Evolutionary conservation across 2,888 invertebrate genomes (phyloP).

Genomic region (Mythimna ferrago): DNA sequence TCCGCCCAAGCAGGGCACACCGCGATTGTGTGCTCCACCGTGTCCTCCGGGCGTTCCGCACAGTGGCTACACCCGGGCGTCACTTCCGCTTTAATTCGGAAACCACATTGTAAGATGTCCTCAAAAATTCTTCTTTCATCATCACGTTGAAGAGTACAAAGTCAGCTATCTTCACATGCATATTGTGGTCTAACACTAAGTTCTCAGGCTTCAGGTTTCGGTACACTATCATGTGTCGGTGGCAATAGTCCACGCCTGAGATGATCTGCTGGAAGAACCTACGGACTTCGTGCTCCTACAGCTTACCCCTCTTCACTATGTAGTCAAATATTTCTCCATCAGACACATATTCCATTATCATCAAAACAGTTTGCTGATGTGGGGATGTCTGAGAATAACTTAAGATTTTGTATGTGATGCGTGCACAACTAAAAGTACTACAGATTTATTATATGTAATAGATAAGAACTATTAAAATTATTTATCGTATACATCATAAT

Average conservation of each 20-base stretch:
- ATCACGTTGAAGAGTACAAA: conserved; percentile 99
- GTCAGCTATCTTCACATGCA: conserved; percentile 99
- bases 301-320: conserved; percentile 99
- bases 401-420: too few relatives aligned
- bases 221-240: conserved; percentile 99
- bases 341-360: conserved; percentile 99
- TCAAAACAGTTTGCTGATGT: conserved; percentile 92
- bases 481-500: not conserved
- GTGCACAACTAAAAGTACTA: too few relatives aligned
- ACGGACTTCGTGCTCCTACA: conserved; percentile 99
- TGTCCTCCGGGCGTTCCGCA: too few relatives aligned
- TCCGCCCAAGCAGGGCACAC: too few relatives aligned
- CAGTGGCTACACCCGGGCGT: too few relatives aligned
- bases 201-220: conserved; percentile 99
- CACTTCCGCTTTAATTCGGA: too few relatives aligned
- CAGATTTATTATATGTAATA: too few relatives aligned
- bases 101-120: conserved; percentile 99
- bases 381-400: too few relatives aligned
- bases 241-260: conserved; percentile 99
- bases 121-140: conserved; percentile 99
- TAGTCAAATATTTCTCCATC: conserved; percentile 99
- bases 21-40: too few relatives aligned
- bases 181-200: conserved; percentile 97
- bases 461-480: not conserved
- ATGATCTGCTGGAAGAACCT: conserved; percentile 99